Evolutionary conservation across 1,140 invertebrate species (phyloP).

Genomic region (Caenorhabditis tropicalis): DNA sequence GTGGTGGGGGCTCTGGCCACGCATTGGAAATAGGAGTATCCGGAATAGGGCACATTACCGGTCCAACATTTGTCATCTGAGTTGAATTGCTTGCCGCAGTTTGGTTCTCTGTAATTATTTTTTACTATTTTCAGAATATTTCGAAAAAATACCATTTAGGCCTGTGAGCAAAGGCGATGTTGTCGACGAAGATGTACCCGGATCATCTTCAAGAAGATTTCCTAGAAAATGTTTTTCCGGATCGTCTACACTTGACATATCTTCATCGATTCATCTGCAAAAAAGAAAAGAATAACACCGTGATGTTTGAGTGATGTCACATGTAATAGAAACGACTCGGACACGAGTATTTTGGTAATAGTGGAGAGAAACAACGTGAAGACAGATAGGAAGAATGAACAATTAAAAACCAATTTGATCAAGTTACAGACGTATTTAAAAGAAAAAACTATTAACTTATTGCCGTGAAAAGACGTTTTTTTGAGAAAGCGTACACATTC

Average conservation of each 20-base stretch:
- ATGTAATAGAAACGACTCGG: not conserved
- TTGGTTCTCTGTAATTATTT: not conserved
- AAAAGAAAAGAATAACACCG: not conserved
- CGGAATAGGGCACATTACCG: not conserved
- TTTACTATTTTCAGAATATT: too few species aligned
- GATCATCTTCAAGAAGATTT: constrained; percentile 48
- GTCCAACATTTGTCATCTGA: not conserved
- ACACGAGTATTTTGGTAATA: not conserved
- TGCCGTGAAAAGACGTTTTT: not conserved
- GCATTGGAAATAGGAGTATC: not conserved
- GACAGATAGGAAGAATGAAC: not conserved
- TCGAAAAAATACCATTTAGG: constrained; percentile 29
- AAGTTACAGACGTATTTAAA: not conserved
- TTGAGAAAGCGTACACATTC: not conserved
- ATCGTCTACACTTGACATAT: constrained; percentile 44
- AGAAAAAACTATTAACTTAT: not conserved
- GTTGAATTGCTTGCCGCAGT: not conserved
- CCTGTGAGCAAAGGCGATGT: not conserved
- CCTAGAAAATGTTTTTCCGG: constrained; percentile 49
- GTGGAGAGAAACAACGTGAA: not conserved
- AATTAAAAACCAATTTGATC: not conserved
- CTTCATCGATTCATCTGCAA: constrained; percentile 24
- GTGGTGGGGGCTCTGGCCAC: constrained; percentile 48
- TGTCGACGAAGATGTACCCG: not conserved
- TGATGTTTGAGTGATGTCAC: constrained; percentile 6